These are phyloP conservation scores for Drosophila kanapiae DNA, from an alignment of 1,140 invertebrate genomes.

Conservation along the genomic window DNA sequence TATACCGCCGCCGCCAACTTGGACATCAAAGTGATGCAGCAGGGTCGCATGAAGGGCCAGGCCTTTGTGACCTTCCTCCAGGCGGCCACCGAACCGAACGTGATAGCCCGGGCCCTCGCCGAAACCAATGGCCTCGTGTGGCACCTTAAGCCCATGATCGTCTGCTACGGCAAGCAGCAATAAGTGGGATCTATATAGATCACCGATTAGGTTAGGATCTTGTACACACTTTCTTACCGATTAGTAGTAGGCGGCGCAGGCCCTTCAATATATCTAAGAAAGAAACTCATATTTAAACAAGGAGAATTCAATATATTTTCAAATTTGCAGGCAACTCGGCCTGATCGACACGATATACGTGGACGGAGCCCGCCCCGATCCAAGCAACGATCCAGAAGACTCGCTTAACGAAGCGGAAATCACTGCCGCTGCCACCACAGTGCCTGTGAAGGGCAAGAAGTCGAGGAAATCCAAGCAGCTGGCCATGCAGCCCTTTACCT, in stretches of 20 bases:
- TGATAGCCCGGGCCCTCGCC: slow-evolving; percentile 89
- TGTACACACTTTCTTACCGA: not conserved
- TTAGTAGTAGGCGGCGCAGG: slow-evolving; percentile 29
- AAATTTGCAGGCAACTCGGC: slow-evolving; percentile 75
- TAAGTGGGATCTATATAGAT: not conserved
- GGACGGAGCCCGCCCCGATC: slow-evolving; percentile 60
- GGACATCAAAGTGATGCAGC: slow-evolving; percentile 92
- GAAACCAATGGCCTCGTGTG: slow-evolving; percentile 97
- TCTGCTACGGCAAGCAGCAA: slow-evolving; percentile 91
- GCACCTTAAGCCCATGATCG: slow-evolving; percentile 86
- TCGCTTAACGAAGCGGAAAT: slow-evolving; percentile 56
- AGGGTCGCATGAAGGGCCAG: slow-evolving; percentile 98
- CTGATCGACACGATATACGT: slow-evolving; percentile 85
- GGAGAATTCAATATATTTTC: not conserved
- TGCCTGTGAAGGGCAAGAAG: slow-evolving; percentile 57
- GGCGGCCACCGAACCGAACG: slow-evolving; percentile 75
- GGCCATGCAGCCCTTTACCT: slow-evolving; percentile 77
- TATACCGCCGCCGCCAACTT: slow-evolving; percentile 87
- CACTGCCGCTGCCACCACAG: slow-evolving; percentile 41
- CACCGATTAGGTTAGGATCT: slow-evolving; percentile 13
- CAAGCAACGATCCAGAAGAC: slow-evolving; percentile 59
- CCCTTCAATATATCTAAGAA: slow-evolving; percentile 12
- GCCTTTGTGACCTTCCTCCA: slow-evolving; percentile 90
- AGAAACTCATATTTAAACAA: slow-evolving; percentile 26
- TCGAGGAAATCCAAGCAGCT: slow-evolving; percentile 66